A percentile compares a stretch with the other conserved stretches of the same genome.
Evolutionary conservation across 1,140 invertebrate genomes (phyloP).

Genomic region (Cyclina sinensis): DNA sequence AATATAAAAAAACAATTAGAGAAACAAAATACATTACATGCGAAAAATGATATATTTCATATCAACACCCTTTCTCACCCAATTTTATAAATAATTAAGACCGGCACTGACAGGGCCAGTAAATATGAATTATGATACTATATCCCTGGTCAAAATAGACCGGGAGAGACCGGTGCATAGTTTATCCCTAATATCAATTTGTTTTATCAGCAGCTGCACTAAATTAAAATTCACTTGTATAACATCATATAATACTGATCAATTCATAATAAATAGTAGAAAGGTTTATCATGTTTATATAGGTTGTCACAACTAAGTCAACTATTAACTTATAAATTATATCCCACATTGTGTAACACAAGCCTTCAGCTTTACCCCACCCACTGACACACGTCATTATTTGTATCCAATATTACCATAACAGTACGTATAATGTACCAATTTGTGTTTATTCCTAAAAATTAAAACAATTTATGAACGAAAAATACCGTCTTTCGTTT

Average conservation of each 20-base stretch:
- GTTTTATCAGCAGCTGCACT: constrained; percentile 26
- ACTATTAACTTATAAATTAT: constrained; percentile 36
- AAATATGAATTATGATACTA: constrained; percentile 35
- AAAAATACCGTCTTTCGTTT: constrained; percentile 6
- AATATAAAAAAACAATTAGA: constrained; percentile 27
- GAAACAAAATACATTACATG: constrained; percentile 32
- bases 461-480: constrained; percentile 31
- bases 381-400: constrained; percentile 29
- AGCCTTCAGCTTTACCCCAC: constrained; percentile 31
- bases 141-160: constrained; percentile 33
- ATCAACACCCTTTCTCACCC: constrained; percentile 26
- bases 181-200: constrained; percentile 35
- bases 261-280: constrained; percentile 26
- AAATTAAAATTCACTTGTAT: constrained; percentile 31
- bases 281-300: constrained; percentile 35
- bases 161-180: constrained; percentile 23
- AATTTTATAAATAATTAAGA: constrained; percentile 36
- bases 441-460: constrained; percentile 24
- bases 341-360: constrained; percentile 32
- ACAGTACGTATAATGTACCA: constrained; percentile 24
- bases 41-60: constrained; percentile 33
- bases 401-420: constrained; percentile 30
- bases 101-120: constrained; percentile 26
- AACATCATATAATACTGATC: constrained; percentile 34
- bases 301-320: constrained; percentile 32